These are phyloP conservation scores for Ivindomyrus marchei DNA, from an alignment of 2,113 vertebrate species.

Conservation along the genomic window DNA sequence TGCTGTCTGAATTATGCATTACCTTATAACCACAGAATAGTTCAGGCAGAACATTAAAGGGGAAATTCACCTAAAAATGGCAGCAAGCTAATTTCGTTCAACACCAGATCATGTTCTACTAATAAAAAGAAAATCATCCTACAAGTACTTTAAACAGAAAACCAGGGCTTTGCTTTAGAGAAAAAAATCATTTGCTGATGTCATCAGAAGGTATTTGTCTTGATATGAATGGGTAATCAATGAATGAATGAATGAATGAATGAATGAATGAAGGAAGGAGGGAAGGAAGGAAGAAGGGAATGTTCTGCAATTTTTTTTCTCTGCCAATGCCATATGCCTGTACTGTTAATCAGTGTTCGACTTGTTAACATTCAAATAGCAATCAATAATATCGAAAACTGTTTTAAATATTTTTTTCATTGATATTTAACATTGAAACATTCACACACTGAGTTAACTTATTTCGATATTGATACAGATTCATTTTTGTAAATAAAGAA, in stretches of 20 bases:
- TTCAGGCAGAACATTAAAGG: constrained; percentile 2
- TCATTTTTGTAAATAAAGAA: background rate
- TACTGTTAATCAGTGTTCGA: background rate
- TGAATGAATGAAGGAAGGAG: background rate
- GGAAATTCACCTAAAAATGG: background rate
- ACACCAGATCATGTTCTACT: background rate
- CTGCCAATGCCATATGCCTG: background rate
- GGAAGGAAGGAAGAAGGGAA: background rate
- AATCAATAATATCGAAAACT: background rate
- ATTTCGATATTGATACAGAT: background rate
- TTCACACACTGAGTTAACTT: background rate
- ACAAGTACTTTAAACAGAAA: background rate
- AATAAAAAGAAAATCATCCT: background rate
- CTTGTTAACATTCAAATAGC: background rate
- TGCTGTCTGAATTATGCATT: background rate
- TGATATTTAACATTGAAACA: background rate
- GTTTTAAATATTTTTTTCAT: background rate
- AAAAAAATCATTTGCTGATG: background rate
- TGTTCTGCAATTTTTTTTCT: background rate
- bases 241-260: background rate
- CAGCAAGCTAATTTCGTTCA: background rate
- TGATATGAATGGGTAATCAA: background rate
- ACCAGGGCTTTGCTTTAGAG: background rate
- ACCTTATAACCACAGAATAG: background rate
- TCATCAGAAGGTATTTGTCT: background rate